Conservation (phyloP, 2,113 vertebrate genomes). For the Fulica atra region DNA sequence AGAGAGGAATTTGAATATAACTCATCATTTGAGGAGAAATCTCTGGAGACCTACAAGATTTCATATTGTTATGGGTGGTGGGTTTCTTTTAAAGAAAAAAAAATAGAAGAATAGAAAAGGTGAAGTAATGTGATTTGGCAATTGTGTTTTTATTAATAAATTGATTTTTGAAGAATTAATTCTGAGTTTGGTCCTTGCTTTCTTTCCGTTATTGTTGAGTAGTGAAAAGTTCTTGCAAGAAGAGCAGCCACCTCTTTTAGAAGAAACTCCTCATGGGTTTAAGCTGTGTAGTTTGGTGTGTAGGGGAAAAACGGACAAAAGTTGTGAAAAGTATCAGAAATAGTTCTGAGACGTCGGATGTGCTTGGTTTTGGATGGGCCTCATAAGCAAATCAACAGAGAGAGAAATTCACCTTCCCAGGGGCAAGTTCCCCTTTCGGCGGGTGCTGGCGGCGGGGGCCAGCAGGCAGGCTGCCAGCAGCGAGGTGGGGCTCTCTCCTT, state of each 20-base stretch:
- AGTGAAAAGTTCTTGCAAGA: neutral
- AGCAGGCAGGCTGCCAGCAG: neutral
- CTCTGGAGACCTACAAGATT: neutral
- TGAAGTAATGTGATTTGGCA: neutral
- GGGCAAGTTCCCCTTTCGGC: neutral
- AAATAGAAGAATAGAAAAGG: neutral
- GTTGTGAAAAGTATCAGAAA: neutral
- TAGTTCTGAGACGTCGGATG: neutral
- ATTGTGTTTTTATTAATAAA: conserved; percentile 12
- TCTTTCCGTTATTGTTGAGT: neutral
- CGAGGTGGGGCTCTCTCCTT: neutral
- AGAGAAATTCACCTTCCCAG: neutral
- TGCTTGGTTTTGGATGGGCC: fast-evolving
- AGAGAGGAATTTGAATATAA: neutral
- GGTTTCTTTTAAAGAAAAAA: too few relatives aligned
- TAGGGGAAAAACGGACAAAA: neutral
- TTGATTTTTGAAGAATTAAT: neutral
- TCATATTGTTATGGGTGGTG: neutral
- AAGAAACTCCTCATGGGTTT: neutral
- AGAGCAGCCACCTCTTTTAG: neutral
- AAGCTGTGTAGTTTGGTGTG: fast-evolving
- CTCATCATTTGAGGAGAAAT: neutral
- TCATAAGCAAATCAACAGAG: neutral
- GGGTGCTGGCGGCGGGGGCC: fast-evolving
- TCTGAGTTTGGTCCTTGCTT: neutral